Percentiles rank a stretch among this genome's conserved stretches.
These are phyloP conservation scores for Cantharis nigra DNA, from an alignment of 2,888 invertebrate genomes.

Conservation along the genomic window DNA sequence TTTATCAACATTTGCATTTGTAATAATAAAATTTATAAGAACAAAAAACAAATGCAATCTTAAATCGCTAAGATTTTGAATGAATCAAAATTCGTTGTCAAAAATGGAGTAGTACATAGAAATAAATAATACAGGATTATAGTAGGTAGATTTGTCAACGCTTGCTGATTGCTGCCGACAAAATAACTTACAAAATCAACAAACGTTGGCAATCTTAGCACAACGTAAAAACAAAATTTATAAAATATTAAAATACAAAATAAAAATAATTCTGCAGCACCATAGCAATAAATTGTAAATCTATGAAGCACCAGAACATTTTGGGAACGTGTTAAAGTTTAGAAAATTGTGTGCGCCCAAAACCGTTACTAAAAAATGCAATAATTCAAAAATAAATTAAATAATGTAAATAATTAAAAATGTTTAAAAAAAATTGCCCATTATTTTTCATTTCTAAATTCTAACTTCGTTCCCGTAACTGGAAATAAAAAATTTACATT, in stretches of 20 bases:
- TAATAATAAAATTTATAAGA: conserved; percentile 9
- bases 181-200: conserved; percentile 39
- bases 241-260: conserved; percentile 32
- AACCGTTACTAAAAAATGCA: conserved; percentile 13
- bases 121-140: conserved; percentile 14
- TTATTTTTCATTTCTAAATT: conserved; percentile 44
- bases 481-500: conserved; percentile 32
- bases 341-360: conserved; percentile 39
- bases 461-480: conserved; percentile 47
- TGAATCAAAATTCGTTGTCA: conserved; percentile 43
- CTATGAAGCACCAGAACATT: conserved; percentile 55
- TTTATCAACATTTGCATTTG: conserved; percentile 30
- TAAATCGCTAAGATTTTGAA: background rate
- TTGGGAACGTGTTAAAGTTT: conserved; percentile 52
- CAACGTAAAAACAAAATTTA: background rate
- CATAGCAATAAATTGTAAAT: conserved; percentile 45
- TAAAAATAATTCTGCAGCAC: conserved; percentile 51
- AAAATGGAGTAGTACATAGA: conserved; percentile 14
- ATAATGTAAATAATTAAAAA: conserved; percentile 2
- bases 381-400: conserved; percentile 1
- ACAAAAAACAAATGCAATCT: background rate
- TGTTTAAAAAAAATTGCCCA: conserved; percentile 19
- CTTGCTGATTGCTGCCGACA: conserved; percentile 7
- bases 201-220: background rate
- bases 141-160: background rate